These are phyloP conservation scores for Drosophila trapezifrons DNA, from an alignment of 1,140 invertebrate genomes.

Conservation along the genomic window DNA sequence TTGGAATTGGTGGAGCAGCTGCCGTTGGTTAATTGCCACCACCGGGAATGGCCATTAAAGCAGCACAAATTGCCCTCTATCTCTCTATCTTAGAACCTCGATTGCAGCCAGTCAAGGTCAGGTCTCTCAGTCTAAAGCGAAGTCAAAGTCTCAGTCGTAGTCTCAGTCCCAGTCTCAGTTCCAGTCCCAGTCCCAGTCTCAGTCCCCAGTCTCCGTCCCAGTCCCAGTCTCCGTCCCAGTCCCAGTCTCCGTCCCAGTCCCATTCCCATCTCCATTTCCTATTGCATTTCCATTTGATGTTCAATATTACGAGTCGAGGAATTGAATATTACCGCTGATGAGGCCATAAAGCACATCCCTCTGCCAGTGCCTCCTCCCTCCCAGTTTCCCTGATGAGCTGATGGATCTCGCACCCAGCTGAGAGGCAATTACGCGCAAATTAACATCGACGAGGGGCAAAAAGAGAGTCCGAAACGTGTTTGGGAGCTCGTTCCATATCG, in stretches of 20 bases:
- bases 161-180: not conserved
- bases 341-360: constrained; percentile 59
- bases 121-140: not conserved
- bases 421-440: constrained; percentile 41
- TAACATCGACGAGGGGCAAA: constrained; percentile 5
- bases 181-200: constrained; percentile 3
- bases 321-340: constrained; percentile 59
- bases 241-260: not conserved
- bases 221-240: not conserved
- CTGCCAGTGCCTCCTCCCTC: not conserved
- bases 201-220: not conserved
- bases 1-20: constrained; percentile 61
- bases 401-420: constrained; percentile 21
- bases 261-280: constrained; percentile 11
- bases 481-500: constrained; percentile 10
- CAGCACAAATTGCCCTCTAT: constrained; percentile 14
- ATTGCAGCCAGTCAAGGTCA: constrained; percentile 10
- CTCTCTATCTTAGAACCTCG: constrained; percentile 19
- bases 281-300: constrained; percentile 27
- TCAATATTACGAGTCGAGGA: constrained; percentile 25
- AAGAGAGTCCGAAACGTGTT: constrained; percentile 37
- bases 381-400: constrained; percentile 7
- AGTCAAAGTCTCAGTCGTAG: too few relatives aligned
- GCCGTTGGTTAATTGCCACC: constrained; percentile 69
- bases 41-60: constrained; percentile 54